Percentiles rank a stretch among this genome's conserved stretches.
phyloP scores from a whole-genome alignment of 2,113 vertebrate species.

The Erinaceus europaeus region DNA sequence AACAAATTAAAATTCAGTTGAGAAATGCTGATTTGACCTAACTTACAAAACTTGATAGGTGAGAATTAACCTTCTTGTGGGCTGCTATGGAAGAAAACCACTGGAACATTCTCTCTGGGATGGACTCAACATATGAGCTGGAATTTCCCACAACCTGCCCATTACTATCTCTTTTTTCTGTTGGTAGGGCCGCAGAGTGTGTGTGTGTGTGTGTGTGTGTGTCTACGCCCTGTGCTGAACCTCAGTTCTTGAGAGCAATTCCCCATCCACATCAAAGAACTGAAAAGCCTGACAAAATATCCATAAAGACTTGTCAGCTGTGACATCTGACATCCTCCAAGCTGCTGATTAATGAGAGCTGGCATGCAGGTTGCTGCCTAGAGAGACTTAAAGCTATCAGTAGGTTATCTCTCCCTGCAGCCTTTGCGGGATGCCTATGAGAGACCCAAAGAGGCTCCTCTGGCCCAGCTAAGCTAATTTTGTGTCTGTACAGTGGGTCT shows the following conservation, averaged over 20 bases:
- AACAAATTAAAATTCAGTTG: not conserved
- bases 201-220: too few relatives aligned
- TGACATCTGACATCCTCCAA: constrained; percentile 64
- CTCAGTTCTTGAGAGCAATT: constrained; percentile 33
- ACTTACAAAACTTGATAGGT: not conserved
- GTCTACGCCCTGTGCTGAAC: not conserved
- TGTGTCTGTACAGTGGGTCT: not conserved
- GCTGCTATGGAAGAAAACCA: not conserved
- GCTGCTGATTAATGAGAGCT: constrained; percentile 46
- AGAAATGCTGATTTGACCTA: not conserved
- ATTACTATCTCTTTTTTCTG: not conserved
- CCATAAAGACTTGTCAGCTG: not conserved
- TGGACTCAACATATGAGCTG: not conserved
- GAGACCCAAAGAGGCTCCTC: not conserved
- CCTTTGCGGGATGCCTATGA: not conserved
- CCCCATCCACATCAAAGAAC: not conserved
- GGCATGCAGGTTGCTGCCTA: constrained; percentile 13
- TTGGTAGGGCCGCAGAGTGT: too few relatives aligned
- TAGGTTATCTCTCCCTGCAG: constrained; percentile 19
- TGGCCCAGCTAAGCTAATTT: not conserved
- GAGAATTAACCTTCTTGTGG: not conserved
- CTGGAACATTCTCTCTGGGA: not conserved
- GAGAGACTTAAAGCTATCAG: constrained; percentile 48
- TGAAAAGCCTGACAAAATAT: not conserved
- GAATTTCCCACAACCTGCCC: not conserved